Evolutionary conservation across 1,140 invertebrate species (phyloP), one percentile per base, ranked within the genome.

Genomic region (Drosophila yakuba): DNA sequence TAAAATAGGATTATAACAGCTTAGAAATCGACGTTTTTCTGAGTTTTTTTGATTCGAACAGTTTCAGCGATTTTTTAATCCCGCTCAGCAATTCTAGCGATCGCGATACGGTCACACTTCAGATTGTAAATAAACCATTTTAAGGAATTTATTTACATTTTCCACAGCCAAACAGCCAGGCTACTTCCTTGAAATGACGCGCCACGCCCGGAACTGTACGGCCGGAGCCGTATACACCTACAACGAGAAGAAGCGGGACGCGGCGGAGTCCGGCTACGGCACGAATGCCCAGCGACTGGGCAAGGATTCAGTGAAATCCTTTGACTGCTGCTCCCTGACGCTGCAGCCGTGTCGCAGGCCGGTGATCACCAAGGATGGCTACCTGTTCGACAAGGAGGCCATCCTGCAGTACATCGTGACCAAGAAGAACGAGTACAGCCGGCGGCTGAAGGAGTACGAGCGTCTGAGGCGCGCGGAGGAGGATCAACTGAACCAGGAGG

Each of bases 141-240:
- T 8, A 3, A 10, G 47, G 2, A 15, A 17, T 35, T 32, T 51
- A 14, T 48, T 7, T 3, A 45, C 12, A 11, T 17, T 45, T 45
- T 10, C 2, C 20, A 15, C 4, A 14, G 4, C 4, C 11, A 3
- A 23, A n/a, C n/a, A 7, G 14, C 4, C n/a, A 32, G 14, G 2
- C 1, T 14, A 12, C 2, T 32, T 2, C n/a, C 1, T 4, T 1
- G 54, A 47, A 25, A 98, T 98, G 97, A 98, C 97, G 0, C 93
- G 99, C 61, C 99, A 99, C 91, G 98, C 97, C 5, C 96, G 97
- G 92, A 99, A 99, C 93, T 98, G 98, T 88, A 99, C 99, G 2
- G 98, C 98, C 14, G 98, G 98, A 58, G 97, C 98, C 20, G 98
- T 99, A 36, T 99, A 99, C 91, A 99, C 98, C 0, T 99, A 99